phyloP scores from a whole-genome alignment of 2,888 invertebrate genomes.

The Agonopterix subpropinquella region DNA sequence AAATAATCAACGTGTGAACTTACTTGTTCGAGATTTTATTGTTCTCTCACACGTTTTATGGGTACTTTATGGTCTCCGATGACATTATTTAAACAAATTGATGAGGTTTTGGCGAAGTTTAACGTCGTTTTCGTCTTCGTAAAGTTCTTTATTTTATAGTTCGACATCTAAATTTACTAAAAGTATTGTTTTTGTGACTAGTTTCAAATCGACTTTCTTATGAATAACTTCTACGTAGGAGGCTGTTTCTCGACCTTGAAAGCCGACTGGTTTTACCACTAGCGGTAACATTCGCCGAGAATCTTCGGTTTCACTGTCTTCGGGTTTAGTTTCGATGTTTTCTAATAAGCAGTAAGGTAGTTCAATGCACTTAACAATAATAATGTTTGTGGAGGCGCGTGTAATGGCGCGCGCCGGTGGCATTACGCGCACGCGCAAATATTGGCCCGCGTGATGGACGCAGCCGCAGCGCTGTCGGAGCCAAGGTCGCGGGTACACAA shows the following conservation, averaged over 20 bases:
- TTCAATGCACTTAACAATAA: slow-evolving; percentile 30
- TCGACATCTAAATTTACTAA: background rate
- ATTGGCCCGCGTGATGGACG: slow-evolving; percentile 29
- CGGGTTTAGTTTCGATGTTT: background rate
- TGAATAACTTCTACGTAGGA: background rate
- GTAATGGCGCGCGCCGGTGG: slow-evolving; percentile 26
- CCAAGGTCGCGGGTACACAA: slow-evolving; percentile 39
- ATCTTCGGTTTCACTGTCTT: background rate
- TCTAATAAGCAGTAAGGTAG: slow-evolving; percentile 13
- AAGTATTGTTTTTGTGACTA: background rate
- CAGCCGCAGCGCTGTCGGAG: slow-evolving; percentile 9
- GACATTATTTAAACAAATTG: slow-evolving; percentile 6
- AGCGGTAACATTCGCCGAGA: background rate
- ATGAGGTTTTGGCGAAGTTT: slow-evolving; percentile 5
- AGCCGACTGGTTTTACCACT: background rate
- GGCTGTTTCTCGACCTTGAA: background rate
- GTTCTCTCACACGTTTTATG: slow-evolving; percentile 4
- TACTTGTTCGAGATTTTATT: slow-evolving; percentile 13
- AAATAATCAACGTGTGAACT: slow-evolving; percentile 15
- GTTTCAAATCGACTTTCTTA: background rate
- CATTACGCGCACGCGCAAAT: slow-evolving; percentile 51
- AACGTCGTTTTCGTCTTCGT: background rate
- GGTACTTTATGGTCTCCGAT: slow-evolving; percentile 6
- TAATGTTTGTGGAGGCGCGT: slow-evolving; percentile 24
- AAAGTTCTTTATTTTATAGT: background rate